Percentiles rank a stretch among this genome's conserved stretches.
phyloP scores from a whole-genome alignment of 2,888 invertebrate species.

The Catocala fraxini region DNA sequence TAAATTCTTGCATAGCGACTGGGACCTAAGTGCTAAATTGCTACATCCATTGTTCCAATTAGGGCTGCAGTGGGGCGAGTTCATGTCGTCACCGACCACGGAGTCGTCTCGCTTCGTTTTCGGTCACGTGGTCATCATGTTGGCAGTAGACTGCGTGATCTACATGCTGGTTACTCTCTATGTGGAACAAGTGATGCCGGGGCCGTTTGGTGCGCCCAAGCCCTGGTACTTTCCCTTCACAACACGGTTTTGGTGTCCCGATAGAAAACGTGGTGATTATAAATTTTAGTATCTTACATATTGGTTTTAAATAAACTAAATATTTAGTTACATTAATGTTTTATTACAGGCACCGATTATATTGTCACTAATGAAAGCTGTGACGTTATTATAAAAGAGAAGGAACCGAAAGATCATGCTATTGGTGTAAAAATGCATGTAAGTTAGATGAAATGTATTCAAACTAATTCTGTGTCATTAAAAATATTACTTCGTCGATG shows the following conservation, averaged over 20 bases:
- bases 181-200: constrained; percentile 95
- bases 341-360: constrained; percentile 46
- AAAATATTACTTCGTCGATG: not conserved
- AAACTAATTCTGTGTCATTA: not conserved
- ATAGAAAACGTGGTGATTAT: constrained; percentile 45
- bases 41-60: constrained; percentile 29
- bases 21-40: constrained; percentile 33
- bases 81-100: constrained; percentile 88
- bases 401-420: constrained; percentile 77
- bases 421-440: constrained; percentile 84
- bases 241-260: constrained; percentile 84
- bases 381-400: constrained; percentile 71
- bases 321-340: constrained; percentile 14
- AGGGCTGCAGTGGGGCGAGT: constrained; percentile 89
- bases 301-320: not conserved
- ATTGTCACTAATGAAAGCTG: constrained; percentile 37
- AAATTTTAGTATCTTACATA: not conserved
- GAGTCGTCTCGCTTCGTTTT: constrained; percentile 90
- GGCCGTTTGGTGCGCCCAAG: constrained; percentile 94
- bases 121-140: constrained; percentile 91
- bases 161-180: constrained; percentile 94
- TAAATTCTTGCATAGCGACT: constrained; percentile 30
- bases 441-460: constrained; percentile 43
- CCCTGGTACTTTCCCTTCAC: constrained; percentile 94
- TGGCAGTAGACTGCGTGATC: constrained; percentile 90